Percentiles rank a stretch among this genome's conserved stretches.
These are phyloP conservation scores for Piprites chloris DNA, from an alignment of 2,113 vertebrate genomes.

Conservation along the genomic window DNA sequence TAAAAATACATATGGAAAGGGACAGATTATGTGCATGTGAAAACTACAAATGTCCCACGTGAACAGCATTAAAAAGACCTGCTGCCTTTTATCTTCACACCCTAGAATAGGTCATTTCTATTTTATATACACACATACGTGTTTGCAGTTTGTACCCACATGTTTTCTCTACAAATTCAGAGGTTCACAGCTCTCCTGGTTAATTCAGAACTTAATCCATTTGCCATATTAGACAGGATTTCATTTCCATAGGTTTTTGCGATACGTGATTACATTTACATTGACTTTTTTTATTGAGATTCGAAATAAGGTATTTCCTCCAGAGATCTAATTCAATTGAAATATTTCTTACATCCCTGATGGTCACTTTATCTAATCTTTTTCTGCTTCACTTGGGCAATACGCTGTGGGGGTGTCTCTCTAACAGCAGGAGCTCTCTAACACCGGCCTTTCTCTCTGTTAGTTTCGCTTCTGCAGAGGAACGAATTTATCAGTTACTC, in stretches of 20 bases:
- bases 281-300: background rate
- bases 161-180: slow-evolving; percentile 12
- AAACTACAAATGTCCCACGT: background rate
- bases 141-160: slow-evolving; percentile 13
- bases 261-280: background rate
- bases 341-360: background rate
- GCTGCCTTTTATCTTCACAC: background rate
- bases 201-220: background rate
- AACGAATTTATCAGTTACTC: background rate
- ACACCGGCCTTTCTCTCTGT: background rate
- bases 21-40: background rate
- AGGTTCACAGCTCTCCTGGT: background rate
- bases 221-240: background rate
- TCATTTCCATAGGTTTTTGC: background rate
- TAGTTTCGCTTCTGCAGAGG: background rate
- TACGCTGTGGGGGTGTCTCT: background rate
- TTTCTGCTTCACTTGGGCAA: background rate
- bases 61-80: background rate
- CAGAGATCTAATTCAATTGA: background rate
- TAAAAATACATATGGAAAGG: background rate
- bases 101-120: background rate
- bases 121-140: slow-evolving; percentile 11
- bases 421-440: background rate
- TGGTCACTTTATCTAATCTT: background rate
- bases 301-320: background rate